phyloP scores from a whole-genome alignment of 1,140 invertebrate genomes.

The Varroa destructor region DNA sequence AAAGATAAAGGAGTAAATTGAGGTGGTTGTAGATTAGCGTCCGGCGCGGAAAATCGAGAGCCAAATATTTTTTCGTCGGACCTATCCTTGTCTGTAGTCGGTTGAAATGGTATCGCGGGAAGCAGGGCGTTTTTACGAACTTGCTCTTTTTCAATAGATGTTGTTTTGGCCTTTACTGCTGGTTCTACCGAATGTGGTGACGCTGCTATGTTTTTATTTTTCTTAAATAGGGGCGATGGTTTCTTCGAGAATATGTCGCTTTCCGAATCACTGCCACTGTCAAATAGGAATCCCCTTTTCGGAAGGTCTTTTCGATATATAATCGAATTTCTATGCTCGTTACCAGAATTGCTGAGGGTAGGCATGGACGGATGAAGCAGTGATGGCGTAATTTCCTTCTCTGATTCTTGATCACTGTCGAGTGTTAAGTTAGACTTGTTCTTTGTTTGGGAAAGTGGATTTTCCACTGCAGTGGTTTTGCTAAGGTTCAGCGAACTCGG shows the following conservation, averaged over 20 bases:
- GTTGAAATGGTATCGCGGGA: neutral
- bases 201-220: neutral
- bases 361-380: no score
- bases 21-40: neutral
- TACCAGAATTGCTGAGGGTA: no score
- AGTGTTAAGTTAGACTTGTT: no score
- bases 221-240: neutral
- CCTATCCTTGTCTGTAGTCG: neutral
- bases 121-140: neutral
- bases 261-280: conserved; percentile 7
- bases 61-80: conserved; percentile 14
- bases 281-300: no score
- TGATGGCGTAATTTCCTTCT: no score
- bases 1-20: neutral
- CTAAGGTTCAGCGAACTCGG: no score
- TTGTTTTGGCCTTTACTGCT: neutral
- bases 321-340: no score
- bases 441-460: no score
- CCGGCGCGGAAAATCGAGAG: neutral
- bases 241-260: conserved; percentile 7
- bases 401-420: no score
- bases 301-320: no score
- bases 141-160: neutral
- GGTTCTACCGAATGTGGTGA: neutral
- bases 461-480: no score